Conservation (phyloP, 1,140 invertebrate species). For the Acromyrmex charruanus region DNA sequence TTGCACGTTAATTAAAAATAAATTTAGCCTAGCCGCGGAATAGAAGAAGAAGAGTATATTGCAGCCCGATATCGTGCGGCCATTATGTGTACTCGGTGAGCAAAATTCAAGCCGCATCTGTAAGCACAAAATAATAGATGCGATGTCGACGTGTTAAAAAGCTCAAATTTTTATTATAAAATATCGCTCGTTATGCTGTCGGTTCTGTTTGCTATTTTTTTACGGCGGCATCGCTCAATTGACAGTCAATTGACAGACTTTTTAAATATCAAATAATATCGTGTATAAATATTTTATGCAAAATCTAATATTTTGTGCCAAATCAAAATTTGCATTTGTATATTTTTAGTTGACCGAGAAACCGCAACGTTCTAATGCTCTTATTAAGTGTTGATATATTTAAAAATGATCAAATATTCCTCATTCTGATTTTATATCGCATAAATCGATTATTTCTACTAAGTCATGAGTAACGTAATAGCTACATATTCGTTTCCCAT, state of each 20-base stretch:
- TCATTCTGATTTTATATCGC: neutral
- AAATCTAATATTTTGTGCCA: neutral
- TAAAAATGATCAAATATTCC: neutral
- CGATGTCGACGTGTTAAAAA: neutral
- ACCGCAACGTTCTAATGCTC: neutral
- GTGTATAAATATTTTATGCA: neutral
- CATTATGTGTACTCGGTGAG: neutral
- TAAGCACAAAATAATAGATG: constrained; percentile 48
- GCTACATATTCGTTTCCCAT: neutral
- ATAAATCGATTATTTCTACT: neutral
- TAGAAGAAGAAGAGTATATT: constrained; percentile 51
- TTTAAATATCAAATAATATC: neutral
- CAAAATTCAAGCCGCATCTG: constrained; percentile 1
- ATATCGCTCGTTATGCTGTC: neutral
- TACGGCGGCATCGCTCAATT: too few relatives aligned
- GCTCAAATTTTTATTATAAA: constrained; percentile 11
- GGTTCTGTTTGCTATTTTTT: constrained; percentile 1
- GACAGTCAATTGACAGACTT: constrained; percentile 8
- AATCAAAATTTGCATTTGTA: neutral
- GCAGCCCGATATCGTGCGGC: constrained; percentile 35
- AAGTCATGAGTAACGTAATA: neutral
- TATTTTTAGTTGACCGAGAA: neutral
- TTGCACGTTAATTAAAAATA: constrained; percentile 81
- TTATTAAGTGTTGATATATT: neutral
- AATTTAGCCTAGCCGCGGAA: constrained; percentile 63